phyloP scores from a whole-genome alignment of 1,140 invertebrate species.

The Drosophila varians region DNA sequence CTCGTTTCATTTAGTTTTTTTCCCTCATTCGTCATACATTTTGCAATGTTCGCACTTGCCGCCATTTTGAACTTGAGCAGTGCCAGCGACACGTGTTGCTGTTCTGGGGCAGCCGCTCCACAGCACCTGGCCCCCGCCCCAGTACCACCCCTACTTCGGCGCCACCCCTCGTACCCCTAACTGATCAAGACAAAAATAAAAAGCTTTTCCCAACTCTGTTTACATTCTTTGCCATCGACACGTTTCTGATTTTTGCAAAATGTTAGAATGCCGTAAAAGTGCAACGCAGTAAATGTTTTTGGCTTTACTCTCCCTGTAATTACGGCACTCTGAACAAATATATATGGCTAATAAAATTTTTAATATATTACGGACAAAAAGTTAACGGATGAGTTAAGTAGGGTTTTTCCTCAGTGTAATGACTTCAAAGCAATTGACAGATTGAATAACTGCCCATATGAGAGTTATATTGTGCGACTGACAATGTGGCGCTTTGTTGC shows the following conservation, averaged over 20 bases:
- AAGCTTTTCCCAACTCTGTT: slow-evolving; percentile 12
- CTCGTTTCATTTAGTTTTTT: slow-evolving; percentile 1
- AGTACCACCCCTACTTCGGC: not conserved
- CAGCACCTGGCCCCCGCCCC: not conserved
- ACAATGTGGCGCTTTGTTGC: slow-evolving; percentile 33
- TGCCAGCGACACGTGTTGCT: slow-evolving; percentile 48
- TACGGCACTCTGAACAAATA: slow-evolving; percentile 1
- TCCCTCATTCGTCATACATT: slow-evolving; percentile 36
- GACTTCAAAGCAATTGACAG: slow-evolving; percentile 24
- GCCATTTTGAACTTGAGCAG: slow-evolving; percentile 52
- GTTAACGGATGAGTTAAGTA: too few species aligned
- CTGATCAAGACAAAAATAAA: not conserved
- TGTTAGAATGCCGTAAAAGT: slow-evolving; percentile 34
- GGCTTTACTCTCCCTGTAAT: not conserved
- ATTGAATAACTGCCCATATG: slow-evolving; percentile 12
- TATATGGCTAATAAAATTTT: not conserved
- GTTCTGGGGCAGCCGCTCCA: not conserved
- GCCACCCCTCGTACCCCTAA: not conserved
- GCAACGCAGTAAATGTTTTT: slow-evolving; percentile 33
- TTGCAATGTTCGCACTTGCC: slow-evolving; percentile 36
- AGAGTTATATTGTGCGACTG: not conserved
- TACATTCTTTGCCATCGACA: slow-evolving; percentile 36
- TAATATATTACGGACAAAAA: not conserved
- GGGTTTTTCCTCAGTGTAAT: not conserved
- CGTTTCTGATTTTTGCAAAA: slow-evolving; percentile 29